Conservation (phyloP, 2,888 invertebrate species). For the Euplexia lucipara region DNA sequence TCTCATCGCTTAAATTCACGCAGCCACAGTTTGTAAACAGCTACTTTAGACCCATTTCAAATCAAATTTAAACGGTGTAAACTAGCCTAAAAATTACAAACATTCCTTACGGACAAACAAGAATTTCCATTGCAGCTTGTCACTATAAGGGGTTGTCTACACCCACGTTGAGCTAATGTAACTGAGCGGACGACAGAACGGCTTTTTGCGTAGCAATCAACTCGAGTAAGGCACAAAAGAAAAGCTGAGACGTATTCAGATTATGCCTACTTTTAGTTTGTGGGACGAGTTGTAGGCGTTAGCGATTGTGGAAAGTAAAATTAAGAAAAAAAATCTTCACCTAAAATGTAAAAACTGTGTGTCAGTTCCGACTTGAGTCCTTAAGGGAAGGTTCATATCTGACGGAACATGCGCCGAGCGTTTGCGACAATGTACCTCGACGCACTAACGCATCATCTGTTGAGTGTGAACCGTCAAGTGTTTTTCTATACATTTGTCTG, state of each 20-base stretch:
- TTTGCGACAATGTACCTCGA: no score
- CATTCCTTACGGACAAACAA: constrained; percentile 37
- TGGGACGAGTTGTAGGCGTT: constrained; percentile 18
- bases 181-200: constrained; percentile 45
- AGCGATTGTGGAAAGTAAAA: constrained; percentile 21
- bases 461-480: no score
- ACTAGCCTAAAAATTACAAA: constrained; percentile 30
- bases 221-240: constrained; percentile 59
- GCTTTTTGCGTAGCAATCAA: constrained; percentile 60
- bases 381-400: no score
- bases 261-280: constrained; percentile 30
- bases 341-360: no score
- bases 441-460: no score
- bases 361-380: no score
- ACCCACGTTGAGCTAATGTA: constrained; percentile 58
- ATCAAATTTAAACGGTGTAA: constrained; percentile 33
- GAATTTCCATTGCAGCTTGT: constrained; percentile 40
- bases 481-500: no score
- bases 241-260: constrained; percentile 47
- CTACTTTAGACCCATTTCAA: constrained; percentile 25
- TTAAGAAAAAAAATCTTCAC: not conserved
- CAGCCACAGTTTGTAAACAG: constrained; percentile 14
- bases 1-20: constrained; percentile 6
- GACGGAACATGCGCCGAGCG: no score
- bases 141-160: constrained; percentile 47